A percentile compares a stretch with the other conserved stretches of the same genome.
phyloP scores from a whole-genome alignment of 2,888 invertebrate genomes.

The Thymelicus acteon region DNA sequence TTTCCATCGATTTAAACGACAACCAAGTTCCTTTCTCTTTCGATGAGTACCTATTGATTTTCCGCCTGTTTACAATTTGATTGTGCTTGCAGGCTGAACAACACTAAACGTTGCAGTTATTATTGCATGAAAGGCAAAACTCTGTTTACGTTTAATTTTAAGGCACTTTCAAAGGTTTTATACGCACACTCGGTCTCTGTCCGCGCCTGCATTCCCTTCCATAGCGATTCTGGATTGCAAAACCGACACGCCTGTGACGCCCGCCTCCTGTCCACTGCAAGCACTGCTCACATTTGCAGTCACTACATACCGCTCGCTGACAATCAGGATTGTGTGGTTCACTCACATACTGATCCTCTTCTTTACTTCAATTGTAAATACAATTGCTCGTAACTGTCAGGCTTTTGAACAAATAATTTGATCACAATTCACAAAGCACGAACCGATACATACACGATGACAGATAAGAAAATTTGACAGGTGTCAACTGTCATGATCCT shows the following conservation, averaged over 20 bases:
- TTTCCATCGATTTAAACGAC: no score
- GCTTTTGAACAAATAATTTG: no score
- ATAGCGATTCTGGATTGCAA: conserved; percentile 39
- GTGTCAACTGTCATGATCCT: no score
- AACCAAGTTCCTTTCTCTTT: no score
- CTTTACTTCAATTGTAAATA: not conserved
- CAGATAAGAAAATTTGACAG: conserved; percentile 1
- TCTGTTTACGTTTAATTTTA: no score
- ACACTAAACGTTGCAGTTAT: no score
- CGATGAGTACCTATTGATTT: no score
- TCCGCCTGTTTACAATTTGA: not conserved
- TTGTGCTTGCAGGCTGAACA: no score
- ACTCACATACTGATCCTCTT: conserved; percentile 5
- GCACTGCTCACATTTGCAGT: conserved; percentile 14
- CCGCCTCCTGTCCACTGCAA: not conserved
- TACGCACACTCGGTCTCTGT: conserved; percentile 44
- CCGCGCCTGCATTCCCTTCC: conserved; percentile 45
- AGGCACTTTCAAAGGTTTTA: not conserved
- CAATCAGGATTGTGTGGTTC: not conserved
- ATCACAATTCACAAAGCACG: no score
- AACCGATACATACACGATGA: no score
- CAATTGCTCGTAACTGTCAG: not conserved
- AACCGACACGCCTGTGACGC: conserved; percentile 29
- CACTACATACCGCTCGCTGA: not conserved
- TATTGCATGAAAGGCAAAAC: no score